These are phyloP conservation scores for Cephus cinctus DNA, from an alignment of 1,140 invertebrate species.

Conservation along the genomic window DNA sequence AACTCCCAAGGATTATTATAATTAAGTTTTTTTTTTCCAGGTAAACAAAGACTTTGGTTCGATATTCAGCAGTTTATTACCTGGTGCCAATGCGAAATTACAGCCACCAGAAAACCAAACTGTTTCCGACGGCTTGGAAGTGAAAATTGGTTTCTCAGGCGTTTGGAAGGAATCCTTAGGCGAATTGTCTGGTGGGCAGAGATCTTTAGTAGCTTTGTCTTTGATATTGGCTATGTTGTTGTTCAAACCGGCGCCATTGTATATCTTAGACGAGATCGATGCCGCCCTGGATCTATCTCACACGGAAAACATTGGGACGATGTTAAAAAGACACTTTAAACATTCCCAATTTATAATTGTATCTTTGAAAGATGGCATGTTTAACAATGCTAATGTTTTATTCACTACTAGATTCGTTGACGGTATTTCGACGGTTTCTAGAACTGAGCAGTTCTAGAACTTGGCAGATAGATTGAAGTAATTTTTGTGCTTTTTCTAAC, in stretches of 20 bases:
- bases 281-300: constrained; percentile 97
- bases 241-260: constrained; percentile 97
- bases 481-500: constrained; percentile 49
- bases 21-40: constrained; percentile 24
- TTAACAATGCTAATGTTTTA: constrained; percentile 98
- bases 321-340: constrained; percentile 93
- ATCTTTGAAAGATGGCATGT: constrained; percentile 99
- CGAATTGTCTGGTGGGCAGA: constrained; percentile 95
- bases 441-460: no score
- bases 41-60: constrained; percentile 93
- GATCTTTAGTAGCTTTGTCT: constrained; percentile 94
- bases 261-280: constrained; percentile 99
- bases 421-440: constrained; percentile 87
- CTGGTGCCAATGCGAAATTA: constrained; percentile 85
- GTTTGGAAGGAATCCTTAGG: constrained; percentile 95
- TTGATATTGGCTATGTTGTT: constrained; percentile 94
- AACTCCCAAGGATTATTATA: constrained; percentile 8
- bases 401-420: constrained; percentile 95
- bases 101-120: constrained; percentile 70
- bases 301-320: constrained; percentile 97
- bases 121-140: constrained; percentile 86
- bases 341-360: constrained; percentile 98
- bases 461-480: no score
- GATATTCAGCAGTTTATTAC: constrained; percentile 90
- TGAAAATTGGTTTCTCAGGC: constrained; percentile 90